Evolutionary conservation across 2,888 invertebrate genomes (phyloP).

Genomic region (Drosophila merina): DNA sequence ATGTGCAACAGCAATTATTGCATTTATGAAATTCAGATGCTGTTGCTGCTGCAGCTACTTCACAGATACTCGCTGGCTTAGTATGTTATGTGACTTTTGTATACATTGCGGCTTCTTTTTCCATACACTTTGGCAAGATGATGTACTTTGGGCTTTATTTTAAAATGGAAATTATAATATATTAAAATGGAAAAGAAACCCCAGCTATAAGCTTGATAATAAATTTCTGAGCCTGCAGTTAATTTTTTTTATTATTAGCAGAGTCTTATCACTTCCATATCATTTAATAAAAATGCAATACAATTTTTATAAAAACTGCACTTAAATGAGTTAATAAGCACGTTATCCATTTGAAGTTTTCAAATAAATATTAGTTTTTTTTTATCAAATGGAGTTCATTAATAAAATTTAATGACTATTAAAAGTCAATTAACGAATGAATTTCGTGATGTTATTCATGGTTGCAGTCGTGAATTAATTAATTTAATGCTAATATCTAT

Average conservation of each 20-base stretch:
- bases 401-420: too few species aligned
- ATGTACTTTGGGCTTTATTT: not conserved
- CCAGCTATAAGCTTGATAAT: too few species aligned
- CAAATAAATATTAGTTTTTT: too few species aligned
- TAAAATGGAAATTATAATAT: not conserved
- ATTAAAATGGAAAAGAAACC: too few species aligned
- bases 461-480: not conserved
- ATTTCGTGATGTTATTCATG: too few species aligned
- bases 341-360: too few species aligned
- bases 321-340: too few species aligned
- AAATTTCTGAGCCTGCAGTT: too few species aligned
- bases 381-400: too few species aligned
- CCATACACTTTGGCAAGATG: not conserved
- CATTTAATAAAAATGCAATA: not conserved
- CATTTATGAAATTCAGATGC: slow-evolving; percentile 66
- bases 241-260: too few species aligned
- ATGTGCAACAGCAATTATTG: slow-evolving; percentile 68
- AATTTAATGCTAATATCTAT: not conserved
- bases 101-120: slow-evolving; percentile 12
- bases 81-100: slow-evolving; percentile 30
- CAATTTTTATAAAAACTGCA: too few species aligned
- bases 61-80: slow-evolving; percentile 31
- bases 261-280: not conserved
- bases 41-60: slow-evolving; percentile 29
- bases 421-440: too few species aligned